Evolutionary conservation across 2,797 vertebrate genomes (phyloP).

Genomic region (Emys orbicularis): DNA sequence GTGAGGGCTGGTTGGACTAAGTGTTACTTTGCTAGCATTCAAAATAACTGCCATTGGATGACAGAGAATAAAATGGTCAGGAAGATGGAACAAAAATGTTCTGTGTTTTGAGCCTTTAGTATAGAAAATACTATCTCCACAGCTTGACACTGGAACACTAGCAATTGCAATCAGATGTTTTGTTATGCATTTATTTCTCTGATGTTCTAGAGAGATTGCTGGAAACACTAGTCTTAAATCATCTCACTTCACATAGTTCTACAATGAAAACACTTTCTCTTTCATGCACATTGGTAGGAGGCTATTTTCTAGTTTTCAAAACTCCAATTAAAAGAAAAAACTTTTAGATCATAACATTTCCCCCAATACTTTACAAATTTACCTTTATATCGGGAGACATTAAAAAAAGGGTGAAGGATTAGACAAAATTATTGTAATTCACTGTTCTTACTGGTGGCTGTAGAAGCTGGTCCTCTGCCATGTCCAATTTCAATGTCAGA

Average conservation of each 20-base stretch:
- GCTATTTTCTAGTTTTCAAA: neutral
- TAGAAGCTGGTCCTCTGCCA: constrained; percentile 19
- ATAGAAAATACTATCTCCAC: neutral
- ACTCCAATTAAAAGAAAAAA: neutral
- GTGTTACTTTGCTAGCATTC: neutral
- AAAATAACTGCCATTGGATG: neutral
- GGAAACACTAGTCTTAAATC: neutral
- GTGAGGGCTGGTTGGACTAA: neutral
- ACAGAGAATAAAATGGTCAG: neutral
- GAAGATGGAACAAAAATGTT: neutral
- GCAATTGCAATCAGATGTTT: neutral
- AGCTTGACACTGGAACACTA: neutral
- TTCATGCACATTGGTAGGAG: neutral
- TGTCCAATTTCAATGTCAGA: constrained; percentile 30
- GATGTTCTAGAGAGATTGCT: neutral
- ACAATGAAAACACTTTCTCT: neutral
- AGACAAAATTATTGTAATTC: neutral
- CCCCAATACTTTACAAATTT: neutral
- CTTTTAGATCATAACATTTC: neutral
- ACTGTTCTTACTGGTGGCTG: constrained; percentile 59
- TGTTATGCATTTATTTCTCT: neutral
- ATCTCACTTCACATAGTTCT: neutral
- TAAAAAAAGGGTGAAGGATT: neutral
- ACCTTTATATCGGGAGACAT: neutral
- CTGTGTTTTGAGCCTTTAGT: neutral